Percentiles rank a stretch among this genome's conserved stretches.
phyloP scores from a whole-genome alignment of 1,140 invertebrate species.

The Luehdorfia chinensis region DNA sequence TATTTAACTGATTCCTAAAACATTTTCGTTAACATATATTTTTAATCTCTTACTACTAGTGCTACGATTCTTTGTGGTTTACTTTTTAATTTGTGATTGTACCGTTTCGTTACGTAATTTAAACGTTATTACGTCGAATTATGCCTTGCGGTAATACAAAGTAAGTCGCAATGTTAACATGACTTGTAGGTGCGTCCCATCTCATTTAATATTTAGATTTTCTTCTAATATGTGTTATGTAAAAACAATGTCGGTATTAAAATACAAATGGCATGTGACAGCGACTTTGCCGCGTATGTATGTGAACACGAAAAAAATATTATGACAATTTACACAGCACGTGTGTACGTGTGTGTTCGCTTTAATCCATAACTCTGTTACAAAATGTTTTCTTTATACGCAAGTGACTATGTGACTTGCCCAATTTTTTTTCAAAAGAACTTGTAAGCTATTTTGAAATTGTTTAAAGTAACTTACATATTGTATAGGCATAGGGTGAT shows the following conservation, averaged over 20 bases:
- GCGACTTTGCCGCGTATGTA: not conserved
- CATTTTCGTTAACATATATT: constrained; percentile 17
- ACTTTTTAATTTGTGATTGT: not conserved
- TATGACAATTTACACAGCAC: not conserved
- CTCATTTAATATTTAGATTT: too few relatives aligned
- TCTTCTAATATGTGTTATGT: too few relatives aligned
- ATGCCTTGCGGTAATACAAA: too few relatives aligned
- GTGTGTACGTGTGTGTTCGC: not conserved
- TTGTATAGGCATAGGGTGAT: not conserved
- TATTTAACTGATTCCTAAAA: constrained; percentile 16
- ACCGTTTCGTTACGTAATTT: not conserved
- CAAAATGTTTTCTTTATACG: constrained; percentile 18
- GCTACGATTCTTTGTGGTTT: constrained; percentile 3
- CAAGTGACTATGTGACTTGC: constrained; percentile 29
- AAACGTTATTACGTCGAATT: too few relatives aligned
- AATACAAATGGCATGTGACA: not conserved
- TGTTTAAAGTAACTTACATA: not conserved
- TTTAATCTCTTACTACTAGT: constrained; percentile 15
- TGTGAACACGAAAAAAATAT: not conserved
- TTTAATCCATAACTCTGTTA: constrained; percentile 1
- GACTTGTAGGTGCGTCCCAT: too few relatives aligned
- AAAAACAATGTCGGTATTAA: too few relatives aligned
- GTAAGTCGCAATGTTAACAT: too few relatives aligned
- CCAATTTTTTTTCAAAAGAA: too few relatives aligned
- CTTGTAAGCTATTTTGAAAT: constrained; percentile 22